A percentile compares a stretch with the other conserved stretches of the same genome.
Evolutionary conservation across 2,113 vertebrate genomes (phyloP).

Genomic region (Pteronura brasiliensis): DNA sequence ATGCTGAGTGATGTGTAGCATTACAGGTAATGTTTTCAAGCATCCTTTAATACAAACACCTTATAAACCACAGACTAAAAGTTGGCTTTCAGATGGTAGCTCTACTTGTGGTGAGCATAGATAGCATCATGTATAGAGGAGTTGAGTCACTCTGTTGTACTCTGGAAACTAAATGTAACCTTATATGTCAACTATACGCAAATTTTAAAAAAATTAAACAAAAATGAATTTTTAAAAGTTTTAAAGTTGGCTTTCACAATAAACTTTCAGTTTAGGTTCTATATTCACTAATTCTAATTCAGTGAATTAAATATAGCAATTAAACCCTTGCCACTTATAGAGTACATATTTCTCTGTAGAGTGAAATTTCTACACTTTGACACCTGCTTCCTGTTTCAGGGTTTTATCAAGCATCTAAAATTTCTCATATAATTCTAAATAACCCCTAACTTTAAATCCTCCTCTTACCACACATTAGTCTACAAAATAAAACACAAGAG

Average conservation of each 20-base stretch:
- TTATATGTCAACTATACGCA: neutral
- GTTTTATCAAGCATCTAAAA: constrained; percentile 6
- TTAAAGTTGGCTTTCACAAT: neutral
- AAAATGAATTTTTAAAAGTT: neutral
- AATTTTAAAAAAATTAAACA: neutral
- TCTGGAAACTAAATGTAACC: neutral
- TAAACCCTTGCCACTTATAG: neutral
- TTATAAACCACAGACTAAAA: neutral
- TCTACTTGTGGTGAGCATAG: neutral
- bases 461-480: neutral
- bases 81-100: neutral
- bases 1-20: no score
- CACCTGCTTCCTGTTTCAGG: constrained; percentile 16
- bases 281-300: neutral
- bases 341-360: neutral
- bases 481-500: constrained; percentile 28
- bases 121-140: neutral
- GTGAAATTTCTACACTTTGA: neutral
- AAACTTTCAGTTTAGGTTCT: neutral
- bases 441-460: constrained; percentile 13
- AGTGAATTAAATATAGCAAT: neutral
- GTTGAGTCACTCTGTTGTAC: neutral
- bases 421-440: constrained; percentile 13
- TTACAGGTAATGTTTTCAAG: neutral
- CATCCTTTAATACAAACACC: neutral